Evolutionary conservation across 2,797 vertebrate genomes (phyloP), one percentile per base, ranked within the genome.

Genomic region (Sebastes cheni): DNA sequence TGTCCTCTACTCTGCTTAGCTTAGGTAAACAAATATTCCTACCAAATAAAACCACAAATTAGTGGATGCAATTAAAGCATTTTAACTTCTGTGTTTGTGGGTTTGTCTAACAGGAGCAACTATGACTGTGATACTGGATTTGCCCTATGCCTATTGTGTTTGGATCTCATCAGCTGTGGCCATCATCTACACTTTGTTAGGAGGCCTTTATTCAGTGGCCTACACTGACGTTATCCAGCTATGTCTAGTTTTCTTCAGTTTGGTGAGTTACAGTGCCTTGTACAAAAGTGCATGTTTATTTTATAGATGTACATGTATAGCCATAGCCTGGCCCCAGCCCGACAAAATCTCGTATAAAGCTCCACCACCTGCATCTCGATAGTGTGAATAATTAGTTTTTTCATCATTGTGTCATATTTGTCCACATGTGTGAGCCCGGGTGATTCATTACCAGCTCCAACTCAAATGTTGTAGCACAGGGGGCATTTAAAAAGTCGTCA

Each of bases 201-300:
- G 96, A 82, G 96, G 96, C 1, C 90, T 97, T 55, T 97, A 96
- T 85, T 96, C 91, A 13, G 90, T 93, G 62, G 90, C 90, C 61
- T 93, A 92, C 84, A 93, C 90, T 89, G 93, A 92, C 6, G n/a
- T 96, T 60, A 95, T 95, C 81, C 96, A 97, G 87, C 86, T 96
- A 65, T 6, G 88, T 79, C 94, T 97, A 42, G 81, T 91, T 6
- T 91, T 91, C 5, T 0, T 95, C 84, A 94, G 95, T 58, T 81
- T 96, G 95, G 96, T 94, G 90, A 89, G 87, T 83, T 4, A 46
- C n/a, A 56, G 4, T n/a, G 13, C 20, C 20, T 67, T 14, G 1
- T 32, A 9, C 8, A 36, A 9, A 2, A 61, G 7, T 6, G 25
- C 27, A 23, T 8, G 8, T 64, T 61, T 8, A 74, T 52, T 62